Conservation (phyloP, 1,140 invertebrate species). For the Formica exsecta region DNA sequence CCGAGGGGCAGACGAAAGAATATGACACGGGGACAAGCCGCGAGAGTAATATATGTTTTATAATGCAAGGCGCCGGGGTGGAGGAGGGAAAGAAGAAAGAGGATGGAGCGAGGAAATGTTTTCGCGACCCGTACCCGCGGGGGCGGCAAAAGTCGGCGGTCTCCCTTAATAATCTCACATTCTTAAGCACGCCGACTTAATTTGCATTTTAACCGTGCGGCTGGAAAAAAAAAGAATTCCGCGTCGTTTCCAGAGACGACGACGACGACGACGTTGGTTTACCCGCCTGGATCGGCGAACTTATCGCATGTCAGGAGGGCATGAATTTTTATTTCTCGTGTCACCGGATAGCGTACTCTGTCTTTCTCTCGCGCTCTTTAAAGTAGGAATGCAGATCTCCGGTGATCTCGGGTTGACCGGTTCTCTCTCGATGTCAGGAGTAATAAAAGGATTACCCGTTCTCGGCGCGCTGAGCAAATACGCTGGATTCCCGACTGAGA, state of each 20-base stretch:
- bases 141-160: slow-evolving; percentile 58
- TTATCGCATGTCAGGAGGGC: slow-evolving; percentile 48
- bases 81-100: slow-evolving; percentile 57
- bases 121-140: slow-evolving; percentile 64
- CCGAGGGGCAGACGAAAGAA: slow-evolving; percentile 44
- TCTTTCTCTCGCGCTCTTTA: slow-evolving; percentile 22
- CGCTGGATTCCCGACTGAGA: slow-evolving; percentile 39
- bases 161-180: slow-evolving; percentile 80
- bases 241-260: slow-evolving; percentile 62
- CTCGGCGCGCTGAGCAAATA: slow-evolving; percentile 57
- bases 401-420: slow-evolving; percentile 53
- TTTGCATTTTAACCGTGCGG: slow-evolving; percentile 80
- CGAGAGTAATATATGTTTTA: slow-evolving; percentile 71
- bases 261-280: slow-evolving; percentile 54
- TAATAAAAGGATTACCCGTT: slow-evolving; percentile 60
- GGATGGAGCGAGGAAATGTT: slow-evolving; percentile 73
- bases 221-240: slow-evolving; percentile 70
- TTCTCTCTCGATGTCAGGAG: slow-evolving; percentile 50
- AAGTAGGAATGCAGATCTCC: slow-evolving; percentile 72
- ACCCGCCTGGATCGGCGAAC: slow-evolving; percentile 29
- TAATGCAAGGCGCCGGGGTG: slow-evolving; percentile 61
- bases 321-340: slow-evolving; percentile 74
- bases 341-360: slow-evolving; percentile 62
- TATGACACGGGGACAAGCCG: slow-evolving; percentile 46
- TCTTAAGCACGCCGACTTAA: slow-evolving; percentile 80